Evolutionary conservation across 2,113 vertebrate species (phyloP), one percentile per base, ranked within the genome.

Genomic region (Calidris pygmaea): DNA sequence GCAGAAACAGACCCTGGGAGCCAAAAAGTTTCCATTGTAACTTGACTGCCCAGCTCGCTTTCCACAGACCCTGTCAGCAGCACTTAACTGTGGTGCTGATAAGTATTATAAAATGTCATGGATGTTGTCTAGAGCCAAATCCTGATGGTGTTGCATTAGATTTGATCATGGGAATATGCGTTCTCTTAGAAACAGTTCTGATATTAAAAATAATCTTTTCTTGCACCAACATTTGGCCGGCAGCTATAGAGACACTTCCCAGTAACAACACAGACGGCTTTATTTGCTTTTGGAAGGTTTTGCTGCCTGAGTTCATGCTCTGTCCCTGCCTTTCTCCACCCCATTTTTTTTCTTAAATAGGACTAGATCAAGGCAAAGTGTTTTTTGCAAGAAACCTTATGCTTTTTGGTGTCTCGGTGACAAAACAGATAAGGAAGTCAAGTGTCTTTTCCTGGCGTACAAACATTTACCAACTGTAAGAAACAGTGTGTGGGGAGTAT

Each of bases 251-350:
- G 59, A 37, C 15, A 13, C n/a, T 66, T 88, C 37, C 29, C 7
- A 52, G 50, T 48, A 94, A 92, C 18, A 80, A 47, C 45, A 71
- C 32, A 88, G 72, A 53, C 1, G 1, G 39, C 43, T 90, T 83
- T 84, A 59, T 91, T 96, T 92, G 52, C 41, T 77, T 77, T 88
- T 88, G 52, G 43, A 90, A 86, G 41, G 63, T 63, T 96, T 89
- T 89, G n/a, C 67, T 85, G 30, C 56, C 29, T 0, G 0, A 55
- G 63, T 83, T 43, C 18, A 9, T 41, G 16, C 15, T 85, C 30
- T 27, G 68, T 87, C 67, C 27, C 39, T 91, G 65, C 37, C 56
- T 78, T 87, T 74, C 26, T 47, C 39, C 26, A 30, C 23, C 4
- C 4, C 2, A 2, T 78, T n/a, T 74, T 47, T 67, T 58, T 74